Percentiles rank a stretch among this genome's conserved stretches.
Evolutionary conservation across 2,113 vertebrate genomes (phyloP).

Genomic region (Anhinga rufa): DNA sequence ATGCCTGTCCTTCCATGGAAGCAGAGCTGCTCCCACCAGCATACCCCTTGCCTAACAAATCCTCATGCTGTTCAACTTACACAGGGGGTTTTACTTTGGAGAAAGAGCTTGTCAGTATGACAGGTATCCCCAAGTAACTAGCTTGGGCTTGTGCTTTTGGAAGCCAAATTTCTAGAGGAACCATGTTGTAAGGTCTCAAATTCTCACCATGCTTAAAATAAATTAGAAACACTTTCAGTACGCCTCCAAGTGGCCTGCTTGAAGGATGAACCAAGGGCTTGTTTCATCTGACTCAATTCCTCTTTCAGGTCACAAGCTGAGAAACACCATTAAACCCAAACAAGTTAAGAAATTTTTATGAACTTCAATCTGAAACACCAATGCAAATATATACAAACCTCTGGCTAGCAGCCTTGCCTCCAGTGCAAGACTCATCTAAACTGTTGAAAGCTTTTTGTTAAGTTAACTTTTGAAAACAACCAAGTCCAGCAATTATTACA

Average conservation of each 20-base stretch:
- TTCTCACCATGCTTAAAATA: background rate
- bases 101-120: background rate
- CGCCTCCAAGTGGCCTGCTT: background rate
- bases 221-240: background rate
- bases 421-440: background rate
- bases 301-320: background rate
- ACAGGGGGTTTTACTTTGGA: background rate
- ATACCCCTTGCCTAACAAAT: rapidly evolving
- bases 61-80: rapidly evolving
- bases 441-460: background rate
- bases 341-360: background rate
- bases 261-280: background rate
- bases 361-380: background rate
- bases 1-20: background rate
- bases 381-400: background rate
- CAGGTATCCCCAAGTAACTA: background rate
- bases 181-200: background rate
- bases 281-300: background rate
- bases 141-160: background rate
- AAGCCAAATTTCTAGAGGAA: background rate
- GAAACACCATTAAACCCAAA: background rate
- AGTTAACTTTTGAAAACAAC: background rate
- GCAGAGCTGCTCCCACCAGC: background rate
- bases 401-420: background rate
- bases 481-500: background rate